Conservation (phyloP, 2,113 vertebrate species). For the Clarias magur region DNA sequence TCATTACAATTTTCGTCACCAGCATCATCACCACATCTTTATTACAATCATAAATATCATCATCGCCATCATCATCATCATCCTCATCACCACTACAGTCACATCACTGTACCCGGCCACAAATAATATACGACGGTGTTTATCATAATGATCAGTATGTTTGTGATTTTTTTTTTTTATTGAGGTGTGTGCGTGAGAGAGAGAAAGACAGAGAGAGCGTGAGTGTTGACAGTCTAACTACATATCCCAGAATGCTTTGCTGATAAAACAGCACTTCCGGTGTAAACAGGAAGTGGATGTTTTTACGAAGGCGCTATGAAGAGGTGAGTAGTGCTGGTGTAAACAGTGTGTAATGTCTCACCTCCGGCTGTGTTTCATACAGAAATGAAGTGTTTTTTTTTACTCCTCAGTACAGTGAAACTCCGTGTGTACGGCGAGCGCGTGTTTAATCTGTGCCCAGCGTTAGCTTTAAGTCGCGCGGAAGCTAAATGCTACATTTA, state of each 20-base stretch:
- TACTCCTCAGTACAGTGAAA: not conserved
- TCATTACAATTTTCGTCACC: too few species aligned
- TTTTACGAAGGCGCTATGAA: slow-evolving; percentile 58
- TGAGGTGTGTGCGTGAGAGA: too few species aligned
- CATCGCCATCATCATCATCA: too few species aligned
- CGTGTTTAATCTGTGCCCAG: not conserved
- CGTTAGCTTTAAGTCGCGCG: not conserved
- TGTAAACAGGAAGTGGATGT: slow-evolving; percentile 41
- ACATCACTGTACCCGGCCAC: not conserved
- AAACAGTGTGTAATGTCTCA: not conserved
- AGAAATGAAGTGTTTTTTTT: not conserved
- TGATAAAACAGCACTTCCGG: slow-evolving; percentile 29
- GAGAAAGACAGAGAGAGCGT: too few species aligned
- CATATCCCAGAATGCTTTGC: slow-evolving; percentile 66
- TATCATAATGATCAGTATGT: not conserved
- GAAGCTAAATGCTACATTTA: not conserved
- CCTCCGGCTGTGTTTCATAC: not conserved
- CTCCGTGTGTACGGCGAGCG: not conserved
- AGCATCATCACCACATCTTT: too few species aligned
- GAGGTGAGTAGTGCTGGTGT: slow-evolving; percentile 63
- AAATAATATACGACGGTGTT: not conserved
- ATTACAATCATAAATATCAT: too few species aligned
- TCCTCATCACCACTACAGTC: too few species aligned
- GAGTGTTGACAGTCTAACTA: slow-evolving; percentile 48
- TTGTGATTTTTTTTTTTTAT: not conserved